A percentile compares a stretch with the other conserved stretches of the same genome.
These are phyloP conservation scores for Operophtera brumata DNA, from an alignment of 2,888 invertebrate species.

Conservation along the genomic window DNA sequence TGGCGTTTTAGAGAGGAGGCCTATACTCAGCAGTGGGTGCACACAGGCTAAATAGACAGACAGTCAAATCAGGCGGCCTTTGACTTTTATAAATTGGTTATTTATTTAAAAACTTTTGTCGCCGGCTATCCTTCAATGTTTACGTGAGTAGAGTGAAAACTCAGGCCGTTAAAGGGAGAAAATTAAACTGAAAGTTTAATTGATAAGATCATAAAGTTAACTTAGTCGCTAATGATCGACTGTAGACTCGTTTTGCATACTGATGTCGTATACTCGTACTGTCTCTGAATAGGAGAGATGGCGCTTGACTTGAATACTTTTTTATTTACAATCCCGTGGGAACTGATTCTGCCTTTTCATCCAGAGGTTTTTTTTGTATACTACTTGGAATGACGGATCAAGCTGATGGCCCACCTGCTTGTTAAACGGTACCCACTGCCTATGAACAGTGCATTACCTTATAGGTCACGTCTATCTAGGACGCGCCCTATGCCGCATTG, in stretches of 20 bases:
- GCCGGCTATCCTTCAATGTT: slow-evolving; percentile 6
- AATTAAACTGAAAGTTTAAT: slow-evolving; percentile 20
- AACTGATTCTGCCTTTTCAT: no score
- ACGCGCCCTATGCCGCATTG: no score
- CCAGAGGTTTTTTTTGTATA: no score
- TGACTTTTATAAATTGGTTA: neutral
- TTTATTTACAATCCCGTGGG: neutral
- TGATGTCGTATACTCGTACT: slow-evolving; percentile 15
- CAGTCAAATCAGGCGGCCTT: neutral
- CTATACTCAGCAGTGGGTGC: no score
- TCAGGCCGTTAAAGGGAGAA: slow-evolving; percentile 7
- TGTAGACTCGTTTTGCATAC: slow-evolving; percentile 17
- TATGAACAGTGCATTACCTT: no score
- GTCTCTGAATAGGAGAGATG: slow-evolving; percentile 10
- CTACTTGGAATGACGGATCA: no score
- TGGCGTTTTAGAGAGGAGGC: no score
- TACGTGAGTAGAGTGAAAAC: slow-evolving; percentile 11
- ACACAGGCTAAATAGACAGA: no score
- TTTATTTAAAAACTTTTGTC: neutral
- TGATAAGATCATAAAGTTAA: slow-evolving; percentile 26
- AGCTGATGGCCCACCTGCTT: no score
- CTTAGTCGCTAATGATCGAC: slow-evolving; percentile 20
- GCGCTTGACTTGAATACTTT: neutral
- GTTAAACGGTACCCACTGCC: no score
- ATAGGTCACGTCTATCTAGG: no score